Conservation (phyloP, 2,888 invertebrate genomes). For the Acanthosepion esculentum region DNA sequence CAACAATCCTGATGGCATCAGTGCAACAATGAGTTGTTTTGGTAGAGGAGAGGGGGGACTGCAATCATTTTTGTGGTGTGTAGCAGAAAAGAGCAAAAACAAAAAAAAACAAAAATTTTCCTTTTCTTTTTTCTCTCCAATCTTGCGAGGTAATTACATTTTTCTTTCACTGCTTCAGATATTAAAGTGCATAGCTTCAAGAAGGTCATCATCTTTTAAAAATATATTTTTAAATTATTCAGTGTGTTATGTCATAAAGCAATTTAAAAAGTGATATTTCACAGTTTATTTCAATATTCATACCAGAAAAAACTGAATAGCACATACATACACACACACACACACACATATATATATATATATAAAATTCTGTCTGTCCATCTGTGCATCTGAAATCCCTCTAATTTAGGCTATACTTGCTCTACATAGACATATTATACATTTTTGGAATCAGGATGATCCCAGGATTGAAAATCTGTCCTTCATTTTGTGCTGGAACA, state of each 20-base stretch:
- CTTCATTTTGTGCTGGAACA: too few species aligned
- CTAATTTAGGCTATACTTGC: too few species aligned
- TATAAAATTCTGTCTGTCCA: too few species aligned
- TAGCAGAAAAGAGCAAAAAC: background rate
- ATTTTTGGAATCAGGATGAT: too few species aligned
- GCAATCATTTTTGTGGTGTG: background rate
- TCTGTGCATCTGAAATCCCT: too few species aligned
- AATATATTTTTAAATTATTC: background rate
- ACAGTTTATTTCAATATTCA: background rate
- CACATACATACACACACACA: too few species aligned
- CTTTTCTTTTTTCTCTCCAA: background rate
- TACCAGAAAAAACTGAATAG: too few species aligned
- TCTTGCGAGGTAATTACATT: background rate
- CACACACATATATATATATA: too few species aligned
- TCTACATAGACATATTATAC: too few species aligned
- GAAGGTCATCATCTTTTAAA: background rate
- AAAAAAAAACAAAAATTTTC: background rate
- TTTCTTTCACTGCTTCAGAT: background rate
- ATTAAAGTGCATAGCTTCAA: background rate
- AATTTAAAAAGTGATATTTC: background rate
- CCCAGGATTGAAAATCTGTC: too few species aligned
- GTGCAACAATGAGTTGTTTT: background rate
- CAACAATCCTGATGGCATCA: conserved; percentile 33
- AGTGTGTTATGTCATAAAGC: background rate
- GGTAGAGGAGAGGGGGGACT: background rate